A percentile compares a stretch with the other conserved stretches of the same genome.
phyloP scores from a whole-genome alignment of 2,113 vertebrate genomes.

The Pteruthius melanotis region DNA sequence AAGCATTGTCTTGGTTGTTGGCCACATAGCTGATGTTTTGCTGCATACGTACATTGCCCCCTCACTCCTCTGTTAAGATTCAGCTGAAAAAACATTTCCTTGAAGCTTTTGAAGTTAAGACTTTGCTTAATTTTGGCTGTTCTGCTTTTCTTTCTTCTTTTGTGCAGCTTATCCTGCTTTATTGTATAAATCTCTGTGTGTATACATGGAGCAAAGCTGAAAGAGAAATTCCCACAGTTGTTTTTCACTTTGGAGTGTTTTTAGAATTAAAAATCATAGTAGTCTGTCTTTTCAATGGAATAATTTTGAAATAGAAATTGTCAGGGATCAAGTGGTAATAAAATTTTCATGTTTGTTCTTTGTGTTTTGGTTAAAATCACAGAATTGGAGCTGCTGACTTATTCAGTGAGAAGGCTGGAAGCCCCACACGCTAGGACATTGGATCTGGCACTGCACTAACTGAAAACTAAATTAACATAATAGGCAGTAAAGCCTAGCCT shows the following conservation, averaged over 20 bases:
- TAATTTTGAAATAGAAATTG: neutral
- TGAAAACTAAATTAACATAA: neutral
- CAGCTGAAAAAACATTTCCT: neutral
- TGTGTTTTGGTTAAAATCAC: neutral
- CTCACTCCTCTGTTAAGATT: fast-evolving
- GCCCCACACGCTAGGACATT: neutral
- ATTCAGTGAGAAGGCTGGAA: neutral
- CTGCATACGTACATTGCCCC: fast-evolving
- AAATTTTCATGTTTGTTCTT: neutral
- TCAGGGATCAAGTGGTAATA: neutral
- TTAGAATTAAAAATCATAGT: neutral
- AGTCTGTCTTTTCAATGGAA: neutral
- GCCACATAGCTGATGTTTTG: neutral
- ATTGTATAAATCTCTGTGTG: neutral
- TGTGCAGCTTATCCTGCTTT: neutral
- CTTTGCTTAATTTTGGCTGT: neutral
- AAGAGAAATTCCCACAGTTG: neutral
- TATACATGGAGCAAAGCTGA: neutral
- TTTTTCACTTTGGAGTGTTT: neutral
- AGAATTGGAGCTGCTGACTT: neutral
- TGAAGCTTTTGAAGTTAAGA: neutral
- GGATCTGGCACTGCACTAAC: neutral
- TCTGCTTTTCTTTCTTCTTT: neutral
- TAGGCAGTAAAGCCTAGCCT: neutral
- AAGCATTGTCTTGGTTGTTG: neutral